Conservation (phyloP, 2,113 vertebrate species). For the Scomber scombrus region DNA sequence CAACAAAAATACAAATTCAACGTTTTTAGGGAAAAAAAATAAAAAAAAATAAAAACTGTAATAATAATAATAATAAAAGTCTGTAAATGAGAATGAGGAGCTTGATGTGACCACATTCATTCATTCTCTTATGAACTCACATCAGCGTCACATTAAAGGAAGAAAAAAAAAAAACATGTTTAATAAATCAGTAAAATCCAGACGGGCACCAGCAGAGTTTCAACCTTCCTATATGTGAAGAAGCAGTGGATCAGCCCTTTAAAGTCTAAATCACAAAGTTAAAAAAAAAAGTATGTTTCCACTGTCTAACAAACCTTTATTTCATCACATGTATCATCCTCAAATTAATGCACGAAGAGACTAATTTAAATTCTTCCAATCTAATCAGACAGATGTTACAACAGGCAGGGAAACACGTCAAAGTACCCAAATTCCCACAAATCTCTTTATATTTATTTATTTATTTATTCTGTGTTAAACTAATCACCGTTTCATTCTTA, state of each 20-base stretch:
- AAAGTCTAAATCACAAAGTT: not conserved
- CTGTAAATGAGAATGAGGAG: conserved; percentile 42
- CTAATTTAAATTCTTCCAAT: too few species aligned
- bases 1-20: conserved; percentile 31
- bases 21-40: conserved; percentile 10
- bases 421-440: not conserved
- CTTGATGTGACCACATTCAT: conserved; percentile 24
- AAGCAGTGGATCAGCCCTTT: conserved; percentile 28
- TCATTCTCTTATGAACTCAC: conserved; percentile 2
- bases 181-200: not conserved
- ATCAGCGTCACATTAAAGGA: not conserved
- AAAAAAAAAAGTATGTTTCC: not conserved
- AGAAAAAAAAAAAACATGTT: not conserved
- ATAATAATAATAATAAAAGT: not conserved
- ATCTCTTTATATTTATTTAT: too few species aligned
- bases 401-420: not conserved
- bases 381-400: not conserved
- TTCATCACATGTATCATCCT: not conserved
- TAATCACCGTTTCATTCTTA: not conserved
- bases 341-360: not conserved
- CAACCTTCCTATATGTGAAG: not conserved
- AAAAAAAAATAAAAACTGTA: not conserved
- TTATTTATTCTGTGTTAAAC: not conserved
- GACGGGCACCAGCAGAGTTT: not conserved
- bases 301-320: too few species aligned